phyloP scores from a whole-genome alignment of 2,888 invertebrate genomes.

The Drosophila suboccidentalis region DNA sequence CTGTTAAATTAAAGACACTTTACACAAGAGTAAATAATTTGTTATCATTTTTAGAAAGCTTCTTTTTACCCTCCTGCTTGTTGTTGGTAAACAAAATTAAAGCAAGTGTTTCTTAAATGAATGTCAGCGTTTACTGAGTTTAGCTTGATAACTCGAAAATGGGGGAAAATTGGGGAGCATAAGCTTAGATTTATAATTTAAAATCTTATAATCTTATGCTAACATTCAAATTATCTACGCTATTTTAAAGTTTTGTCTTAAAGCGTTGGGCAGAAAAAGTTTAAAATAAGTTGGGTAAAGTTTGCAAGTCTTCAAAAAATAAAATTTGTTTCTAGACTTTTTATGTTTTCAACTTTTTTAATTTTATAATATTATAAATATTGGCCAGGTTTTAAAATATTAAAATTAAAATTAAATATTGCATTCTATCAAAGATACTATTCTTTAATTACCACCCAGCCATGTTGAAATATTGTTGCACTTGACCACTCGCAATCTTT shows the following conservation, averaged over 20 bases:
- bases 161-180: not conserved
- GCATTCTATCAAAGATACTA: not conserved
- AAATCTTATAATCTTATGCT: not conserved
- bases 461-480: constrained; percentile 6
- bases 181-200: not conserved
- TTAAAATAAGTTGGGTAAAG: not conserved
- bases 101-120: constrained; percentile 16
- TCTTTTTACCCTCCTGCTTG: not conserved
- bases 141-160: not conserved
- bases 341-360: too few species aligned
- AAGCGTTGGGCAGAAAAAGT: not conserved
- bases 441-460: not conserved
- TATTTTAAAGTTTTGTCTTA: not conserved
- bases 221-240: not conserved
- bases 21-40: constrained; percentile 32
- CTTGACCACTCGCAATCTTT: constrained; percentile 25
- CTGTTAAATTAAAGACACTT: constrained; percentile 34
- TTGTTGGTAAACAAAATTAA: constrained; percentile 23
- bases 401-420: not conserved
- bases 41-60: constrained; percentile 21
- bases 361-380: too few species aligned
- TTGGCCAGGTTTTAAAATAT: too few species aligned
- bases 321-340: too few species aligned
- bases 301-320: not conserved
- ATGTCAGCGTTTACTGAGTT: constrained; percentile 3